Conservation (phyloP, 2,797 vertebrate species). For the Gallinago stenura region DNA sequence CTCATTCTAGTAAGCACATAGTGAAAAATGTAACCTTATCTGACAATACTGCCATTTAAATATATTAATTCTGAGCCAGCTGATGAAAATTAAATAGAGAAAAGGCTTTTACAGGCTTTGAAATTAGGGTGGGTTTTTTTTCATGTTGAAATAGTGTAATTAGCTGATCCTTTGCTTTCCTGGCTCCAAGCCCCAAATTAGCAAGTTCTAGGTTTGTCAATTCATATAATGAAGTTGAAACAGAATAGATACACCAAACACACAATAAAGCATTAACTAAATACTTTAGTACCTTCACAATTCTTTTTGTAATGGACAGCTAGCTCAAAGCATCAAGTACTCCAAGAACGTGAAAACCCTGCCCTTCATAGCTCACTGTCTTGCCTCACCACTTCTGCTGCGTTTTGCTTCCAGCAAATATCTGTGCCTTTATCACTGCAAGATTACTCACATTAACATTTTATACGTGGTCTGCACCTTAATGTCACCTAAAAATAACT, state of each 20-base stretch:
- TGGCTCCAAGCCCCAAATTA: not conserved
- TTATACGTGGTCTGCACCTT: not conserved
- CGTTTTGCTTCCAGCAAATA: not conserved
- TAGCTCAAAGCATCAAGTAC: not conserved
- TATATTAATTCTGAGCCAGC: not conserved
- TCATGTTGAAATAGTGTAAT: not conserved
- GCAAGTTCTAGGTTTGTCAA: not conserved
- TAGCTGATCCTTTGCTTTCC: not conserved
- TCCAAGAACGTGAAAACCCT: not conserved
- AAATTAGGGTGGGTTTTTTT: not conserved
- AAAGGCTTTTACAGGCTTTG: not conserved
- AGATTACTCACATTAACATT: not conserved
- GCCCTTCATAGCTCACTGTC: not conserved
- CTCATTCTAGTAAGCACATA: conserved; percentile 1
- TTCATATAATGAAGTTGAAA: not conserved
- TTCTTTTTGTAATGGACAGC: not conserved
- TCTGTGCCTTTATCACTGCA: not conserved
- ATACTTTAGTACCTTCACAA: not conserved
- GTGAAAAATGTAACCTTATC: conserved; percentile 8
- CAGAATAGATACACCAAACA: not conserved
- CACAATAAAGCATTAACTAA: not conserved
- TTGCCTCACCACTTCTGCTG: not conserved
- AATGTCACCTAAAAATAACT: not conserved
- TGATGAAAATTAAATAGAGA: conserved; percentile 27
- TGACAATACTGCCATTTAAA: conserved; percentile 1